Percentiles rank a stretch among this genome's conserved stretches.
These are phyloP conservation scores for Sebastes kiyomatsui DNA, from an alignment of 2,797 vertebrate species.

Conservation along the genomic window DNA sequence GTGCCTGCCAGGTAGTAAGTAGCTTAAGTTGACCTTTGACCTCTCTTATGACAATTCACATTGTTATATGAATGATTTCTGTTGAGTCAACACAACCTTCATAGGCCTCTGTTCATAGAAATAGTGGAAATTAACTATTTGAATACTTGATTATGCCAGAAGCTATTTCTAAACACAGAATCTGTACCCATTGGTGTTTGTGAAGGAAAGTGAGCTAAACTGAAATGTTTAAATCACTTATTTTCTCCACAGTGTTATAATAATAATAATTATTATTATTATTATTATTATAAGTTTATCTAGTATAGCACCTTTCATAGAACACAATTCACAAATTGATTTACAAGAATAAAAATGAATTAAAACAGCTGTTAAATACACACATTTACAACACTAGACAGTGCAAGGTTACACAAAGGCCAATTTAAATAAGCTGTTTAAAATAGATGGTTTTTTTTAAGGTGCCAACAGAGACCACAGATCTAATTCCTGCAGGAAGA, in stretches of 20 bases:
- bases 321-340: too few relatives aligned
- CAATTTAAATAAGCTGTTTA: background rate
- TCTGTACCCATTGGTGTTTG: background rate
- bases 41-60: background rate
- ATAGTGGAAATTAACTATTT: background rate
- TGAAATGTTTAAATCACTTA: background rate
- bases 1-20: background rate
- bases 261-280: too few relatives aligned
- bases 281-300: too few relatives aligned
- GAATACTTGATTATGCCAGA: conserved; percentile 2
- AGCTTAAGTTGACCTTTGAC: conserved; percentile 18
- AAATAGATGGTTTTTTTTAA: background rate
- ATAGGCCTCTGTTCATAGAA: background rate
- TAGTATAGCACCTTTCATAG: too few relatives aligned
- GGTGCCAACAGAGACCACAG: background rate
- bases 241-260: background rate
- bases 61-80: background rate
- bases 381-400: background rate
- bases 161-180: background rate
- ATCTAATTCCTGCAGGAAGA: too few relatives aligned
- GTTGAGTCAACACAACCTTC: background rate
- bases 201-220: background rate
- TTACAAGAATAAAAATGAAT: too few relatives aligned
- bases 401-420: background rate
- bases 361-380: too few relatives aligned